Conservation (phyloP, 2,113 vertebrate genomes). For the Zosterops borbonicus region DNA sequence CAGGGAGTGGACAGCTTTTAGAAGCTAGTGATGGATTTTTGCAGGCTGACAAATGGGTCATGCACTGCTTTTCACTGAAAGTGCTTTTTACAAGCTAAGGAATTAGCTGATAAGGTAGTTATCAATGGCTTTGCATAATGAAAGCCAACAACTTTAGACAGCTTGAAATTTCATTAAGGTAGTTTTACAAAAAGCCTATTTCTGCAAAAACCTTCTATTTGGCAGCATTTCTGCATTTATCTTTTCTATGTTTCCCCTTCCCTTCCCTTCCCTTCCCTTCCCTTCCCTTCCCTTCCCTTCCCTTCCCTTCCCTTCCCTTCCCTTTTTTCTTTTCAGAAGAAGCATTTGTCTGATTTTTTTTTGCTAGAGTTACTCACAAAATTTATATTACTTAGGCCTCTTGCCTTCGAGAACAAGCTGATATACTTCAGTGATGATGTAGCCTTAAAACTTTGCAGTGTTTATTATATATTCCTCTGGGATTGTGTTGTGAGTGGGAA, state of each 20-base stretch:
- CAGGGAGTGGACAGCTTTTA: background rate
- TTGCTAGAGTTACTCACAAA: background rate
- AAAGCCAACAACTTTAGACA: background rate
- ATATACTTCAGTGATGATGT: background rate
- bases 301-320: too few relatives aligned
- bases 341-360: background rate
- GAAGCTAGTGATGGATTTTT: conserved; percentile 37
- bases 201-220: background rate
- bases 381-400: background rate
- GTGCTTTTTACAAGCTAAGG: background rate
- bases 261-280: too few relatives aligned
- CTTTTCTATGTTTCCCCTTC: background rate
- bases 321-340: background rate
- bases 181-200: background rate
- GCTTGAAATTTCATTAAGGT: background rate
- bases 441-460: background rate
- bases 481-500: background rate
- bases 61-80: background rate
- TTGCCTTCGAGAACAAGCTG: background rate
- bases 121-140: background rate
- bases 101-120: background rate
- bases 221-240: background rate
- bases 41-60: background rate
- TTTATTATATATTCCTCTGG: background rate
- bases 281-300: too few relatives aligned